Conservation (phyloP, 2,888 invertebrate species). For the Megastigmus dorsalis region DNA sequence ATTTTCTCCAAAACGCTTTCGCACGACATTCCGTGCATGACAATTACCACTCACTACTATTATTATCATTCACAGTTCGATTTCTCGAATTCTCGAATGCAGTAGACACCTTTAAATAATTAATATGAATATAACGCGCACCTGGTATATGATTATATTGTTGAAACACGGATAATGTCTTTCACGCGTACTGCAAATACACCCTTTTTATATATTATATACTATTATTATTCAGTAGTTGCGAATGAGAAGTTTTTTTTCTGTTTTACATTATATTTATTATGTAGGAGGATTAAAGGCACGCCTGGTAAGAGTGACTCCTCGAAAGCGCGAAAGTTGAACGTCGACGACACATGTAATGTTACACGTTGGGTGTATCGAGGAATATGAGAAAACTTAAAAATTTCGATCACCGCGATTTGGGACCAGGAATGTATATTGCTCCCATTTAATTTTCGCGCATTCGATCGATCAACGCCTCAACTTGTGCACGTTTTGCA, state of each 20-base stretch:
- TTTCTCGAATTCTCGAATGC: conserved; percentile 13
- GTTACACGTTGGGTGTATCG: no score
- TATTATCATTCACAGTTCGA: not conserved
- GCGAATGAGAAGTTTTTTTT: not conserved
- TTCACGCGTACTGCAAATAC: conserved; percentile 11
- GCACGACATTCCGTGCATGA: conserved; percentile 38
- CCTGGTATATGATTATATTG: conserved; percentile 11
- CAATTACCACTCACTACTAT: not conserved
- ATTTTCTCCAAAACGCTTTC: conserved; percentile 18
- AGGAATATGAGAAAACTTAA: no score
- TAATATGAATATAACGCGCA: conserved; percentile 9
- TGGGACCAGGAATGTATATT: no score
- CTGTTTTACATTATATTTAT: not conserved
- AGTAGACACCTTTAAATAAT: conserved; percentile 25
- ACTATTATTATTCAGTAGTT: conserved; percentile 10
- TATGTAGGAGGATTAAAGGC: not conserved
- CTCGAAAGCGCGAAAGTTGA: conserved; percentile 16
- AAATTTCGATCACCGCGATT: no score
- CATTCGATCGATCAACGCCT: conserved; percentile 30
- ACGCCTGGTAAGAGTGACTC: conserved; percentile 21
- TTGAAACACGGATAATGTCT: not conserved
- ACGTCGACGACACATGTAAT: no score
- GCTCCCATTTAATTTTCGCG: conserved; percentile 36
- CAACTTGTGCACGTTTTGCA: conserved; percentile 58
- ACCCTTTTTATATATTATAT: conserved; percentile 1